Percentiles rank a stretch among this genome's conserved stretches.
Evolutionary conservation across 2,888 invertebrate species (phyloP).

Genomic region (Aleiodes testaceus): DNA sequence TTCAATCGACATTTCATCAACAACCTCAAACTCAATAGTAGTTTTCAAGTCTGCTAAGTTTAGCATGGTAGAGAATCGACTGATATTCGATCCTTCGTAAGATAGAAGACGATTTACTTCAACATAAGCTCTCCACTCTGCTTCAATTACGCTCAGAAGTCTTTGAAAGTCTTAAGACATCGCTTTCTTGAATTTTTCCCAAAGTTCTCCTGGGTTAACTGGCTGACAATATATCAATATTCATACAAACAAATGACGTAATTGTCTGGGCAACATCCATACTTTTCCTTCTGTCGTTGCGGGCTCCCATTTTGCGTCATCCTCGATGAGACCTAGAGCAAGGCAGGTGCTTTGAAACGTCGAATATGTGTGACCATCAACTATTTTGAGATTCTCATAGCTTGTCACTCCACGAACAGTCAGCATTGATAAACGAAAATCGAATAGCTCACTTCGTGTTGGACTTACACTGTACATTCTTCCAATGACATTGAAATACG

Average conservation of each 20-base stretch:
- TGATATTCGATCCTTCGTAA: conserved; percentile 29
- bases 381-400: conserved; percentile 23
- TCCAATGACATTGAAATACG: conserved; percentile 37
- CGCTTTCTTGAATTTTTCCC: conserved; percentile 50
- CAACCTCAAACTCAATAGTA: neutral
- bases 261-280: conserved; percentile 43
- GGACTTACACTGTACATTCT: conserved; percentile 29
- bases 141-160: neutral
- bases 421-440: conserved; percentile 30
- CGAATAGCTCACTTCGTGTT: conserved; percentile 31
- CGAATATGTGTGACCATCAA: conserved; percentile 20
- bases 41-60: neutral
- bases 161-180: conserved; percentile 46
- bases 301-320: conserved; percentile 49
- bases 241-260: conserved; percentile 19
- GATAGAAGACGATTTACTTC: conserved; percentile 21
- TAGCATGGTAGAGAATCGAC: conserved; percentile 32
- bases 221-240: conserved; percentile 44
- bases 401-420: conserved; percentile 24
- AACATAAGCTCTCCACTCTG: no score
- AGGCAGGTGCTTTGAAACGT: conserved; percentile 46
- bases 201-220: conserved; percentile 46
- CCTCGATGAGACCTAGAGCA: conserved; percentile 56
- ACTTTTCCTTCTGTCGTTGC: conserved; percentile 49
- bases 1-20: neutral